Base-by-base conservation (phyloP, 2,888 invertebrate genomes). In the Lochmaea capreae region DNA sequence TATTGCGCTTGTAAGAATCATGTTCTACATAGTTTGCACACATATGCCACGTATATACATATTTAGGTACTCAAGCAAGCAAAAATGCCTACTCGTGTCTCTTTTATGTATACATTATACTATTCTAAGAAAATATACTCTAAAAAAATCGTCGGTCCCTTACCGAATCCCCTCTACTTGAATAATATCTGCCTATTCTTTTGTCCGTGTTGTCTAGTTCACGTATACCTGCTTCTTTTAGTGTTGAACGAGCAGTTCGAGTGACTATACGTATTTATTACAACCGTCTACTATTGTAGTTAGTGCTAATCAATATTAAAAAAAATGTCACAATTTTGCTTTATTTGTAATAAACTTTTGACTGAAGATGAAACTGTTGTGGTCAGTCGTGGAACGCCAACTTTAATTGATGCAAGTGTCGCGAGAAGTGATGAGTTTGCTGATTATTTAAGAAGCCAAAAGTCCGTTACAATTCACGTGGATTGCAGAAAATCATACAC, bases 401-500 rank as follows among this genome's bases (percentile, higher is more conserved):
- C 54, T 54, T 54, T 54, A 54, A 54, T 54, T 9, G 54, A 54
- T 54, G 54, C 54, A 54, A 54, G 54, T 54, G n/a, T 1, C n/a
- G 54, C 77, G 61, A 74, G 74, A 74, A 52, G 59, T 59, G 69
- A 76, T 67, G 76, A 66, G 22, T 72, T 70, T 57, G 6, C 67
- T 43, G 73, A 71, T 0, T 74, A 67, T 43, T 52, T 68, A 54
- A 76, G 58, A 74, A 59, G 42, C 18, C 49, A 65, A 49, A 59
- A 71, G 69, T 74, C 74, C 33, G 74, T 76, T 68, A 81, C 79
- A 76, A 78, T 82, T 72, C 79, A 83, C 78, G 78, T 68, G 63
- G 33, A 80, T 39, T 82, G 81, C 65, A 79, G 82, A 73, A 81
- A 81, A 83, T 78, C 65, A 71, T 83, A 81, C 43, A 63, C 63